Base-by-base conservation (phyloP, 1,140 invertebrate species). In the Lasioglossum albipes region DNA sequence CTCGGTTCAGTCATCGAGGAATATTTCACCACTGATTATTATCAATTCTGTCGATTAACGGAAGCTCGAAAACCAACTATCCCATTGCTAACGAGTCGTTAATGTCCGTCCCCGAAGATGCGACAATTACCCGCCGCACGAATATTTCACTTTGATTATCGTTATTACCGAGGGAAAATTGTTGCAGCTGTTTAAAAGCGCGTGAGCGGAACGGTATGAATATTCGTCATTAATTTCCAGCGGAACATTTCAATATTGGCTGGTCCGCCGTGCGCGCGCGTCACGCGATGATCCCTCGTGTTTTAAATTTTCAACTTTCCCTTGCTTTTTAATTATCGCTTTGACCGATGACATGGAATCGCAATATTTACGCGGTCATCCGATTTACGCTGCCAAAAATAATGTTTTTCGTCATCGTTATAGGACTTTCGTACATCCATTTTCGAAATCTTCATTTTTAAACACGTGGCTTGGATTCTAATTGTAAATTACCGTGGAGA, bases 101-200 rank as follows among this genome's bases (percentile, higher is more conserved):
- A 62, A 22, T 49, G 59, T 20, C 71, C 41, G 31, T 36, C 41
- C 27, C 16, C 42, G 42, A 64, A 73, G 71, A 49, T 41, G 22
- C 16, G 36, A 42, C 22, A 41, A 66, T 67, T 20, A 9, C 49
- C 10, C 0, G 36, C 13, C 36, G 20, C 66, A 45, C 5, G 42
- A 67, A 76, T 76, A 68, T 59, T 76, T 67, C 12, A n/a, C 64
- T 68, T 67, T n/a, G 74, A 68, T 76, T 57, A 76, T 16, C 52
- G n/a, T 22, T 59, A 49, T 76, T 75, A 75, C 42, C 36, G 22
- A 2, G 42, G 10, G 52, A 36, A 76, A 76, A 76, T 68, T 76
- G 62, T 68, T 68, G 67, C 36, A 76, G 42, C 49, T 42, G 54
- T 57, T 54, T 49, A 75, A 57, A 57, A 45, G 61, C 64, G 73